A percentile compares a stretch with the other conserved stretches of the same genome.
These are phyloP conservation scores for Cepaea hortensis DNA, from an alignment of 2,888 invertebrate species.

Conservation along the genomic window DNA sequence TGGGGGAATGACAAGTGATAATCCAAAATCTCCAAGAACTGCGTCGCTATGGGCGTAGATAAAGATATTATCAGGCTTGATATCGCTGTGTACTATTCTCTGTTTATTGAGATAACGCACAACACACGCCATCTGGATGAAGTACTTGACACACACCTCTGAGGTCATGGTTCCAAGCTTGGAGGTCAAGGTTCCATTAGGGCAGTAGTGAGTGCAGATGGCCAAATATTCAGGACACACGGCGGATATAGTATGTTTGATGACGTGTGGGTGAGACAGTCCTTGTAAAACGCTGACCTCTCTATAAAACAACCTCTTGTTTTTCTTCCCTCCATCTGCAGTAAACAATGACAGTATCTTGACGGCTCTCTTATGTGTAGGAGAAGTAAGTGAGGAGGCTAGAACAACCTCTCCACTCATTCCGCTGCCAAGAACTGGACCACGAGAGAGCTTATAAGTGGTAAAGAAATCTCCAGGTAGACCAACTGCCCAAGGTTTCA, in stretches of 20 bases:
- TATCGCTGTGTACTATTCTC: no score
- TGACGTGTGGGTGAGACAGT: not conserved
- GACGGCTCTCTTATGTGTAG: not conserved
- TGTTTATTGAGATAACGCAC: not conserved
- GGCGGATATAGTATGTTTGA: not conserved
- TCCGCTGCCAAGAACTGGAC: not conserved
- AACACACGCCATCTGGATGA: slow-evolving; percentile 19
- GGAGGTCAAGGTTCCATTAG: slow-evolving; percentile 5
- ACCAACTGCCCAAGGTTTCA: not conserved
- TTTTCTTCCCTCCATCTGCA: not conserved
- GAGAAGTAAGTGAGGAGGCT: not conserved
- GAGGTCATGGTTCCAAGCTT: not conserved
- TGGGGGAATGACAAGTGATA: no score
- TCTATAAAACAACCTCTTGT: not conserved
- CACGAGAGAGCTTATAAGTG: not conserved
- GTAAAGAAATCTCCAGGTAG: slow-evolving; percentile 19
- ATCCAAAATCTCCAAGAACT: no score
- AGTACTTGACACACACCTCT: not conserved
- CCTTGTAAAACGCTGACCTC: not conserved
- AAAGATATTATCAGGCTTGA: no score
- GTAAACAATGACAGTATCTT: slow-evolving; percentile 10
- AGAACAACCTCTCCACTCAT: slow-evolving; percentile 8
- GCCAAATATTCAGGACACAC: not conserved
- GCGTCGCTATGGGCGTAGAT: no score
- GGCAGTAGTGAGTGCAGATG: slow-evolving; percentile 5